Base-by-base conservation (phyloP, 92 coral and sea anemone genomes). In the Bergia puertoricense region DNA sequence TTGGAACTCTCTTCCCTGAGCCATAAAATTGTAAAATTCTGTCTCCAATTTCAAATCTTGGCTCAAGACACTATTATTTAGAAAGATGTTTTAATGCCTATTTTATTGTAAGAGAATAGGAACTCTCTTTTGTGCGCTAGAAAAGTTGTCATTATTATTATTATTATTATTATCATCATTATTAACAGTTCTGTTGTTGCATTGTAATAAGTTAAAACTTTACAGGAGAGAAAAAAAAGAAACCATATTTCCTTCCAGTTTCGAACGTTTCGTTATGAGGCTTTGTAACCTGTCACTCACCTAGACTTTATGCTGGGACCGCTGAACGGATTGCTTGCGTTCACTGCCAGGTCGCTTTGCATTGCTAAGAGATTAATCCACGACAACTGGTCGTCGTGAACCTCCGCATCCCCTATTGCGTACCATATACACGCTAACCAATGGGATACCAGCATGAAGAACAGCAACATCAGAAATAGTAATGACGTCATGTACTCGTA, bases 351-450 rank as follows among this genome's bases (percentile, higher is more conserved):
- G 10, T 86, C 80, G 80, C 89, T 88, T 39, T 93, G 94, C 73
- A 89, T 66, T 4, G 93, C 89, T 43, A 95, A 71, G 46, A 89
- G 80, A 76, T 88, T 86, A 16, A 96, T 92, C 99, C 99, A 96
- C 23, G 98, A 96, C 50, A 90, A 51, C 6, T 77, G 78, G 76
- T 85, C 20, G 38, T 80, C 74, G 40, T 44, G 43, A 30, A 68
- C 85, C 78, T 97, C 99, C 18, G 93, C 42, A 77, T 76, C 82
- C 37, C 98, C 99, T 76, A 97, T 94, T 48, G 92, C 86, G 66
- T 97, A 94, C 99, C 99, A 97, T 20, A 93, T 93, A 82, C 99
- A 97, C 18, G 99, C 98, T 89, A 97, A 74, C 99, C 99, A 97
- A 95, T 97, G 99, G 88, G 99, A 96, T 22, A 95, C 95, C 75